Evolutionary conservation across 2,113 vertebrate species (phyloP).

Genomic region (Ahaetulla prasina): DNA sequence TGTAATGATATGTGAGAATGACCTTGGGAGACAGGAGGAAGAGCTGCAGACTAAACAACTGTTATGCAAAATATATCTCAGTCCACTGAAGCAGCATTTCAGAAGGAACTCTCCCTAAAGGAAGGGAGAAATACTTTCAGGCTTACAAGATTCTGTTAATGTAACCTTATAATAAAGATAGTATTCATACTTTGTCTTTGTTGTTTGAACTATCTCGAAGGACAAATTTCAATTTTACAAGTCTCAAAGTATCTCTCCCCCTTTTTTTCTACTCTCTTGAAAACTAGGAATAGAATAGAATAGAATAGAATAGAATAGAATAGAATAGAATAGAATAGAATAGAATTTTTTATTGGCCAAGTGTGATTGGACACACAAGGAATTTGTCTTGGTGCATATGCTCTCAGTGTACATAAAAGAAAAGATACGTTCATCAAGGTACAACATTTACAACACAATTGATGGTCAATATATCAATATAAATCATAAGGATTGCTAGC

Average conservation of each 20-base stretch:
- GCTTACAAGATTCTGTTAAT: background rate
- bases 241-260: background rate
- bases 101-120: background rate
- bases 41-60: background rate
- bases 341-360: too few species aligned
- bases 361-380: too few species aligned
- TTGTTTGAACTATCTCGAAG: background rate
- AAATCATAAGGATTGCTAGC: too few species aligned
- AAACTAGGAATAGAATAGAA: background rate
- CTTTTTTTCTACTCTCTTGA: background rate
- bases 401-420: too few species aligned
- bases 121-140: background rate
- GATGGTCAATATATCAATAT: too few species aligned
- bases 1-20: background rate
- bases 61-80: background rate
- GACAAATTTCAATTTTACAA: background rate
- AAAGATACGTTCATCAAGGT: too few species aligned
- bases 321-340: too few species aligned
- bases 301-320: too few species aligned
- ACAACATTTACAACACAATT: too few species aligned
- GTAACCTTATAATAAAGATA: background rate
- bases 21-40: background rate
- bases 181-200: background rate
- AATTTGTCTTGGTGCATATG: too few species aligned
- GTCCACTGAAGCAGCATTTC: background rate